phyloP scores from a whole-genome alignment of 2,888 invertebrate species.

The Orthosia gracilis region DNA sequence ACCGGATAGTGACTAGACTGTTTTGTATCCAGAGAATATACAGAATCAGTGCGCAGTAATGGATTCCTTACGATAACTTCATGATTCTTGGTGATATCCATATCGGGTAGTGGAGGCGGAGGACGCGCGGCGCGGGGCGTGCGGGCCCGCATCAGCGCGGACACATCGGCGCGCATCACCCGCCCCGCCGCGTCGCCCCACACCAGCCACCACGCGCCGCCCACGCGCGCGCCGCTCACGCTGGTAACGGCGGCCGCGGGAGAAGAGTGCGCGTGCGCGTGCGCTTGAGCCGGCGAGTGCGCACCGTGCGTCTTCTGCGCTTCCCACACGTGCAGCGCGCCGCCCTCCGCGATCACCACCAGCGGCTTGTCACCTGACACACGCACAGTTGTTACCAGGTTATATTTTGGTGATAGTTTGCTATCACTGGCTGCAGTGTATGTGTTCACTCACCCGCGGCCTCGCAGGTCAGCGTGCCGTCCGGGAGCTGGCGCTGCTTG shows the following conservation, averaged over 20 bases:
- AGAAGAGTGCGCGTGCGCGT: slow-evolving; percentile 72
- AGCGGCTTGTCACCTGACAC: slow-evolving; percentile 90
- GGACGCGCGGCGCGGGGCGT: slow-evolving; percentile 34
- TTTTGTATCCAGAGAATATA: no score
- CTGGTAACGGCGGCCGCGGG: slow-evolving; percentile 66
- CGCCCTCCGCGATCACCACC: slow-evolving; percentile 92
- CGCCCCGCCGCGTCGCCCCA: slow-evolving; percentile 83
- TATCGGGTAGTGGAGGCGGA: not conserved
- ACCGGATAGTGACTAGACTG: not conserved
- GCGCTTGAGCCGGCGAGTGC: slow-evolving; percentile 85
- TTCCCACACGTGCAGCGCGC: slow-evolving; percentile 92
- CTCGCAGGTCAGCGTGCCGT: slow-evolving; percentile 86
- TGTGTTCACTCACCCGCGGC: slow-evolving; percentile 76
- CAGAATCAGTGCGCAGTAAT: no score
- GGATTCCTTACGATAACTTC: slow-evolving; percentile 20
- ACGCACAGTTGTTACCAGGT: slow-evolving; percentile 69
- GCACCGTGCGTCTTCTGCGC: slow-evolving; percentile 86
- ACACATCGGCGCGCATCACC: slow-evolving; percentile 68
- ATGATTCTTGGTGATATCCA: slow-evolving; percentile 3
- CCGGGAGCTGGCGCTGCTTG: slow-evolving; percentile 86
- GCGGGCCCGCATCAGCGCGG: slow-evolving; percentile 38
- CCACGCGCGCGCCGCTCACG: slow-evolving; percentile 73
- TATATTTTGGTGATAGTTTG: no score
- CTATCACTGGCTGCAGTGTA: no score
- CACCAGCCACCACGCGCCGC: slow-evolving; percentile 78